Evolutionary conservation across 2,113 vertebrate genomes (phyloP), one percentile per base, ranked within the genome.

Genomic region (Ptychochromis oligacanthus): DNA sequence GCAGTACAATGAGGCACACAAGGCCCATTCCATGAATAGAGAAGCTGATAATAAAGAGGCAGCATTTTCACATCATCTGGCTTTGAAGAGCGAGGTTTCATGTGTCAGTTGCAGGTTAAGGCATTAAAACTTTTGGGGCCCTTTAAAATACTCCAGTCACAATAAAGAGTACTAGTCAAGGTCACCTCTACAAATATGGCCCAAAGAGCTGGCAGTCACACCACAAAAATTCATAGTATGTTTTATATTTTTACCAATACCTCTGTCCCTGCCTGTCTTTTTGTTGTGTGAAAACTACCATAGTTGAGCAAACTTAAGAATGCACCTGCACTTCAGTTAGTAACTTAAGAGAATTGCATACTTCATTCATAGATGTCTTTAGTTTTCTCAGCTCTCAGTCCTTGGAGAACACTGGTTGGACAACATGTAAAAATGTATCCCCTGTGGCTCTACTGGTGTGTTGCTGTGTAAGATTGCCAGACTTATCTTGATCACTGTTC

Each of bases 401-500:
- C 31, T 79, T 46, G 14, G 26, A 52, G 55, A 79, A 79, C 46
- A 36, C 18, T 65, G 49, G 43, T 61, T 56, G 20, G 57, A 78
- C 52, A 56, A 80, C 46, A 49, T 80, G 75, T 57, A 60, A 75
- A 60, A 82, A 52, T 75, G 46, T 75, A 79, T 76, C 83, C 52
- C 36, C 28, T 15, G 40, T 56, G 49, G 77, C 82, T 81, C 40
- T 59, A 5, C 74, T 79, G 54, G 72, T 77, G 74, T 77, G 84
- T 64, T 80, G 49, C 79, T 54, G 87, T 77, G 83, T 89, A 85
- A 89, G 85, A 90, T 88, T 92, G 86, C 57, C 54, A 59, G 75
- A 93, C 87, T 80, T 86, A 87, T 93, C 82, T 78, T 61, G 79
- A 84, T 90, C 83, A 88, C 34, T 81, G 79, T 87, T 89, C 82